Percentiles rank a stretch among this genome's conserved stretches.
Conservation (phyloP, 2,797 vertebrate genomes). For the Darevskia nairensis region DNA sequence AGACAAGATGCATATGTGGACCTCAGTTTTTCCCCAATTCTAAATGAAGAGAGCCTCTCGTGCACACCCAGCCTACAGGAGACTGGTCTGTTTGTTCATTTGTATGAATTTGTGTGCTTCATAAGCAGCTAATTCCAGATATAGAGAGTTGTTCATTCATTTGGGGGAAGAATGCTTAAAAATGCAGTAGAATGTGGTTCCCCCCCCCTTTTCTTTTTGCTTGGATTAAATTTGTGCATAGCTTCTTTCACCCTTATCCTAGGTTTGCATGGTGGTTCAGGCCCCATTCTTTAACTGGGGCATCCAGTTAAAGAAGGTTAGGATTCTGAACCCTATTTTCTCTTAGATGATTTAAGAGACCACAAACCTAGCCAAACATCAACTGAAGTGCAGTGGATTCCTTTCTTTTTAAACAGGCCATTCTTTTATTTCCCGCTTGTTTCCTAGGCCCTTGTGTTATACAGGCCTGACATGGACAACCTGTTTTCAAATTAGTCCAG, state of each 20-base stretch:
- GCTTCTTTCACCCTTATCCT: not conserved
- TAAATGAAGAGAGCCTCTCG: not conserved
- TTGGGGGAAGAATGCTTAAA: not conserved
- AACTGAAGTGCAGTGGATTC: not conserved
- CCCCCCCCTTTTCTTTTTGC: too few species aligned
- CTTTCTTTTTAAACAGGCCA: not conserved
- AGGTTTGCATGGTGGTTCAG: not conserved
- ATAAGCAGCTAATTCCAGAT: not conserved
- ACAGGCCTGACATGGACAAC: not conserved
- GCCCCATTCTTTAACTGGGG: not conserved
- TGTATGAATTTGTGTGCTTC: not conserved
- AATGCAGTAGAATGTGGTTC: not conserved
- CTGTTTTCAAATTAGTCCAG: conserved; percentile 8
- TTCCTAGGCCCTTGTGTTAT: not conserved
- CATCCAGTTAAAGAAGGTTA: not conserved
- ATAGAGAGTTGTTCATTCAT: not conserved
- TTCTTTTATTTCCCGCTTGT: not conserved
- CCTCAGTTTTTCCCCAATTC: not conserved
- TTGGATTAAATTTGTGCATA: not conserved
- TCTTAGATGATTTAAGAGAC: not conserved
- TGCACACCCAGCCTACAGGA: not conserved
- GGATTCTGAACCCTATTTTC: not conserved
- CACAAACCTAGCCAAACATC: not conserved
- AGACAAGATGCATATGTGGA: not conserved
- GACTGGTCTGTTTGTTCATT: not conserved